Evolutionary conservation across 2,888 invertebrate species (phyloP).

Genomic region (Dolichomitus sp.): DNA sequence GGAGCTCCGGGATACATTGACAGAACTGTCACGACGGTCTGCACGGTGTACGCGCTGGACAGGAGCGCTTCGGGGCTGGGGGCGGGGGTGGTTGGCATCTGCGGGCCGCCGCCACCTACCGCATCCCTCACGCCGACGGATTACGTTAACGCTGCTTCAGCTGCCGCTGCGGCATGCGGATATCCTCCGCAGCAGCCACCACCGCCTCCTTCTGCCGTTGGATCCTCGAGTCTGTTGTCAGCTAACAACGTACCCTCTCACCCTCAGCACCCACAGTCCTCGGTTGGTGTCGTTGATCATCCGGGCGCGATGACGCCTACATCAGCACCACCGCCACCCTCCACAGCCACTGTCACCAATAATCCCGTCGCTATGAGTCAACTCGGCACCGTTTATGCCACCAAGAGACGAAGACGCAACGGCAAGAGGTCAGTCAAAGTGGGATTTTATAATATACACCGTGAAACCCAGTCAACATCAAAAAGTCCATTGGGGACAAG

Average conservation of each 20-base stretch:
- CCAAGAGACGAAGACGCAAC: conserved; percentile 97
- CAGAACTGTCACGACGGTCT: conserved; percentile 81
- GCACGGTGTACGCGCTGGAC: conserved; percentile 85
- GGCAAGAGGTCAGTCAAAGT: conserved; percentile 94
- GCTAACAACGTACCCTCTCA: conserved; percentile 3
- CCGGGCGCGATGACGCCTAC: conserved; percentile 81
- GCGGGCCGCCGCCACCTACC: conserved; percentile 77
- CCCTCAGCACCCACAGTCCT: conserved; percentile 60
- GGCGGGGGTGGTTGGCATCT: conserved; percentile 82
- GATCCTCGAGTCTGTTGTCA: conserved; percentile 42
- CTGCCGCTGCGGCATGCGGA: conserved; percentile 81
- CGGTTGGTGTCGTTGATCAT: conserved; percentile 61
- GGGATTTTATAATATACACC: neutral
- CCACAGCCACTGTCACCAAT: conserved; percentile 81
- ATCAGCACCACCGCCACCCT: conserved; percentile 82
- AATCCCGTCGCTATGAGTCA: conserved; percentile 91
- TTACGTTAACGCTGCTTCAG: conserved; percentile 87
- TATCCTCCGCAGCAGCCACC: conserved; percentile 72
- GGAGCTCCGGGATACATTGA: conserved; percentile 79
- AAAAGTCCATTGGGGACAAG: no score
- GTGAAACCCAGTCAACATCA: no score
- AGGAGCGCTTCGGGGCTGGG: conserved; percentile 84
- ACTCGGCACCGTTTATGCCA: conserved; percentile 98
- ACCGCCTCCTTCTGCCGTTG: conserved; percentile 29
- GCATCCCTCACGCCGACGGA: conserved; percentile 86